Base-by-base conservation (phyloP, 2,888 invertebrate genomes). In the Lissocephala sabroskyi region DNA sequence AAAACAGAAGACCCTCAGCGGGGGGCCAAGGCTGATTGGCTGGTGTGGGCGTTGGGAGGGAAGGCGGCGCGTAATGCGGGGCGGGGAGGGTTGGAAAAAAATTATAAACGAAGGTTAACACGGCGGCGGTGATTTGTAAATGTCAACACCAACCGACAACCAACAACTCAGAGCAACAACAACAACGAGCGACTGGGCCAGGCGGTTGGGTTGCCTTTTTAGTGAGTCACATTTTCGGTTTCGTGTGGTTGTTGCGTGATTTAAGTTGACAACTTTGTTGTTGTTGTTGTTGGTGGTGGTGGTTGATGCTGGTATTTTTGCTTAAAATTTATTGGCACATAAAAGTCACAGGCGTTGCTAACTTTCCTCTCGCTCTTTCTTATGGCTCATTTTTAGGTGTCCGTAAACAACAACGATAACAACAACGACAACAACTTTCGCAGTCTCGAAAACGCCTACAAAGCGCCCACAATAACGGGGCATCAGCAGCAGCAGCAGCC, bases 321-420 rank as follows among this genome's bases (percentile, higher is more conserved):
- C 51, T 63, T 36, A 60, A 76, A n/a, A 73, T 73, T 73, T 73
- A 73, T 73, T 63, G 49, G 65, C 59, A 63, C 70, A 76, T 76
- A 73, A 71, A 74, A 68, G 57, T 73, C 66, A 62, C 70, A 73
- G 77, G 74, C 77, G 77, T 76, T 73, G 70, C 70, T 59, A 70
- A 70, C 68, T 70, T 75, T 55, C 29, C n/a, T 39, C 19, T 41
- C n/a, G 11, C 39, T 50, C 45, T 41, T 26, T 44, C 18, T 48
- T 23, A 16, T 47, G 26, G 35, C 36, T 50, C 18, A n/a, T n/a
- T 74, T 71, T 73, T 76, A 76, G 77, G 74, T 76, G 59, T 65
- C 77, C 63, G 65, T 73, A 71, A 74, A 76, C 75, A 33, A 19
- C 53, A 68, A 37, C 37, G 17, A 28, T 28, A 41, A 29, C n/a